A percentile compares a stretch with the other conserved stretches of the same genome.
Evolutionary conservation across 2,113 vertebrate genomes (phyloP).

Genomic region (Silurus asotus): DNA sequence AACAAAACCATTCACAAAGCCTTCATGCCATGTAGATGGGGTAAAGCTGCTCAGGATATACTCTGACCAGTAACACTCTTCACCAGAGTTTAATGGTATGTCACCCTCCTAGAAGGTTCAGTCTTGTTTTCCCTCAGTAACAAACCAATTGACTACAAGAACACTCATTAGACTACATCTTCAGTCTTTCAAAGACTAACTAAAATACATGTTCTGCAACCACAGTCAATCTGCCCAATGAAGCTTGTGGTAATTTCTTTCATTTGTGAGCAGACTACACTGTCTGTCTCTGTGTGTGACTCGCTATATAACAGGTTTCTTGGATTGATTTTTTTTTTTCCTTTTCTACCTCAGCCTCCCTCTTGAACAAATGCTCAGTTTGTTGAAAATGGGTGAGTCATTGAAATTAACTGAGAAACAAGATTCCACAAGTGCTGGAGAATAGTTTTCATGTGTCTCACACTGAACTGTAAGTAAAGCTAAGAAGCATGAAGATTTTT

Average conservation of each 20-base stretch:
- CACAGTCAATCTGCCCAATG: not conserved
- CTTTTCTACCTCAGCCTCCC: not conserved
- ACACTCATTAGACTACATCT: constrained; percentile 6
- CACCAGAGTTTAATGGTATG: not conserved
- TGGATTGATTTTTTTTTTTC: constrained; percentile 18
- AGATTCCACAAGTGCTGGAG: not conserved
- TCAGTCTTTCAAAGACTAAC: not conserved
- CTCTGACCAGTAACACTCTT: not conserved
- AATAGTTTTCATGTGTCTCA: not conserved
- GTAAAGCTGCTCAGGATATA: not conserved
- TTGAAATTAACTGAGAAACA: not conserved
- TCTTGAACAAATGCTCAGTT: constrained; percentile 9
- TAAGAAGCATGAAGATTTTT: not conserved
- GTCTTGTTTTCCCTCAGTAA: not conserved
- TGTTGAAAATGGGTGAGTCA: not conserved
- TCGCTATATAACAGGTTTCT: not conserved
- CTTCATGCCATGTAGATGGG: not conserved
- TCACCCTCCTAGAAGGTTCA: not conserved
- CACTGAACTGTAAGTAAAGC: not conserved
- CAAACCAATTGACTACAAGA: not conserved
- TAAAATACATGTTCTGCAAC: constrained; percentile 6
- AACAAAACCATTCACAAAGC: not conserved
- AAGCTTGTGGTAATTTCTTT: constrained; percentile 29
- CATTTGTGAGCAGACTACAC: constrained; percentile 10
- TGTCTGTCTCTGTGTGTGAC: not conserved